Evolutionary conservation across 35 echinoderm and acorn worm genomes (phyloP).

Genomic region (Ophioderma brevispina): DNA sequence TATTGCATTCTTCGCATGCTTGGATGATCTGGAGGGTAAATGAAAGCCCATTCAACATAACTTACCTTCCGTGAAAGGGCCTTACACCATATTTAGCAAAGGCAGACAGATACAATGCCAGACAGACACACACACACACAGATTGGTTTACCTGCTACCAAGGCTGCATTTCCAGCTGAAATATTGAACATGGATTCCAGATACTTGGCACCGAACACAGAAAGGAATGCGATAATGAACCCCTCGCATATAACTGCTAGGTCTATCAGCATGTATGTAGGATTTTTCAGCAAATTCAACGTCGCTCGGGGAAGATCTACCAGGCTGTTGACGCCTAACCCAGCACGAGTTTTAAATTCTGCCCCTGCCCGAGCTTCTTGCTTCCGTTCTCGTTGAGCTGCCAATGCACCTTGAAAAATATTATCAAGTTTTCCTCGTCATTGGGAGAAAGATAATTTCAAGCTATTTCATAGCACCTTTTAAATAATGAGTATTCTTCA

Average conservation of each 20-base stretch:
- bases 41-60: too few relatives aligned
- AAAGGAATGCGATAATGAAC: conserved; percentile 71
- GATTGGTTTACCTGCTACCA: conserved; percentile 75
- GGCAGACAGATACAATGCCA: too few relatives aligned
- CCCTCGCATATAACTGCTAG: conserved; percentile 48
- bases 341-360: conserved; percentile 5
- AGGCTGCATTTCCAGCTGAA: conserved; percentile 58
- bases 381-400: neutral
- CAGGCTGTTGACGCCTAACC: conserved; percentile 34
- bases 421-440: too few relatives aligned
- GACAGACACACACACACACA: too few relatives aligned
- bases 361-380: conserved; percentile 24
- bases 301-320: conserved; percentile 67
- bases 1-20: too few relatives aligned
- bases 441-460: too few relatives aligned
- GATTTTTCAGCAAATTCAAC: conserved; percentile 59
- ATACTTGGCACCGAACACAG: conserved; percentile 86
- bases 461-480: too few relatives aligned
- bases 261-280: conserved; percentile 69
- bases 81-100: too few relatives aligned
- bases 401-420: neutral
- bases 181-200: conserved; percentile 76
- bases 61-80: too few relatives aligned
- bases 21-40: too few relatives aligned
- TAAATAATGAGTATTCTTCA: too few relatives aligned